Conservation (phyloP, 2,888 invertebrate species). For the Halictus quadricinctus region DNA sequence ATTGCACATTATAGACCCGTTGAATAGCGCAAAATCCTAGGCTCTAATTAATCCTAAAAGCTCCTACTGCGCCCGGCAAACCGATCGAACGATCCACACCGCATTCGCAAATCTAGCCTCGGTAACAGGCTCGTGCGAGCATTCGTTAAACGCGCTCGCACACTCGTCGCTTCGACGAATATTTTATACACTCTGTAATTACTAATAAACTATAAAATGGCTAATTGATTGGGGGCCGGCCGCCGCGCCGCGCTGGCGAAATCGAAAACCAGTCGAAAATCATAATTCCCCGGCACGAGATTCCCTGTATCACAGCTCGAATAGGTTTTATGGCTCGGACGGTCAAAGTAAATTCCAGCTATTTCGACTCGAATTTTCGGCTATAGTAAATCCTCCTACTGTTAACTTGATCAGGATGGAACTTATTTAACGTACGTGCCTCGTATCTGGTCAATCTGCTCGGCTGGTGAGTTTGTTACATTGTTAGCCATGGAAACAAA, state of each 20-base stretch:
- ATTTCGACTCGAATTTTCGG: neutral
- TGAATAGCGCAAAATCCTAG: neutral
- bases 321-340: conserved; percentile 40
- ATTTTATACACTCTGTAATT: neutral
- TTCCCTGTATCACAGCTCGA: conserved; percentile 42
- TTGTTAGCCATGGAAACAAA: neutral
- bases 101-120: neutral
- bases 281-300: conserved; percentile 29
- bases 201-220: conserved; percentile 21
- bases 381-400: neutral
- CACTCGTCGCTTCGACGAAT: neutral
- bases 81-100: neutral
- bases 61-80: neutral
- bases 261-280: conserved; percentile 30
- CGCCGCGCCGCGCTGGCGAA: neutral
- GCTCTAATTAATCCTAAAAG: conserved; percentile 20
- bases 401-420: neutral
- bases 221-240: neutral
- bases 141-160: neutral
- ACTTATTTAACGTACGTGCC: neutral
- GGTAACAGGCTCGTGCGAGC: neutral
- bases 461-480: neutral
- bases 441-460: neutral
- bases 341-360: neutral
- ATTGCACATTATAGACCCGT: neutral